phyloP scores from a whole-genome alignment of 1,140 invertebrate genomes.

The Dryas iulia region DNA sequence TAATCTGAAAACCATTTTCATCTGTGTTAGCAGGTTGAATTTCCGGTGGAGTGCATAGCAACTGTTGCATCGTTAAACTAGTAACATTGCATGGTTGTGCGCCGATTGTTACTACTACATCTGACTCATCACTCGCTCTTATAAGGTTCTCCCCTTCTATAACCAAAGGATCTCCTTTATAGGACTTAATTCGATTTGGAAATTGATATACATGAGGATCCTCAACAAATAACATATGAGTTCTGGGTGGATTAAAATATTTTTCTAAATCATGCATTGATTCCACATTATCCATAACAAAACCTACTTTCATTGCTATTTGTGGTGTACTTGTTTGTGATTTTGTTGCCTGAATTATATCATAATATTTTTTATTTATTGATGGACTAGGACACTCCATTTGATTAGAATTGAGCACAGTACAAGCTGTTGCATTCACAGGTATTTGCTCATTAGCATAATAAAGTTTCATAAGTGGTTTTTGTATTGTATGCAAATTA shows the following conservation, averaged over 20 bases:
- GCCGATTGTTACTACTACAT: constrained; percentile 96
- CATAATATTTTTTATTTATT: constrained; percentile 83
- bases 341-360: constrained; percentile 77
- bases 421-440: constrained; percentile 91
- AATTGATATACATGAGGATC: constrained; percentile 96
- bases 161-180: constrained; percentile 96
- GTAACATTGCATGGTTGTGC: constrained; percentile 94
- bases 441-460: constrained; percentile 84
- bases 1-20: constrained; percentile 88
- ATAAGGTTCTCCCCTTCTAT: constrained; percentile 97
- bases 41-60: constrained; percentile 94
- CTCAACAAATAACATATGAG: constrained; percentile 92
- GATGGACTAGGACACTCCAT: constrained; percentile 98
- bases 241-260: constrained; percentile 89
- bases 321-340: constrained; percentile 79
- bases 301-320: constrained; percentile 88
- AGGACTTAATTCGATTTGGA: constrained; percentile 91
- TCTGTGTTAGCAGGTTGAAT: constrained; percentile 92
- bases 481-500: constrained; percentile 94
- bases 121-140: constrained; percentile 94
- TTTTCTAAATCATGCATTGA: constrained; percentile 93
- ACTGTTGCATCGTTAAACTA: constrained; percentile 91
- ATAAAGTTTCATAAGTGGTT: constrained; percentile 93
- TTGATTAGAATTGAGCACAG: constrained; percentile 91
- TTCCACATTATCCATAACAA: constrained; percentile 97